Conservation (phyloP, 2,797 vertebrate species). For the Onychomys arenicola region DNA sequence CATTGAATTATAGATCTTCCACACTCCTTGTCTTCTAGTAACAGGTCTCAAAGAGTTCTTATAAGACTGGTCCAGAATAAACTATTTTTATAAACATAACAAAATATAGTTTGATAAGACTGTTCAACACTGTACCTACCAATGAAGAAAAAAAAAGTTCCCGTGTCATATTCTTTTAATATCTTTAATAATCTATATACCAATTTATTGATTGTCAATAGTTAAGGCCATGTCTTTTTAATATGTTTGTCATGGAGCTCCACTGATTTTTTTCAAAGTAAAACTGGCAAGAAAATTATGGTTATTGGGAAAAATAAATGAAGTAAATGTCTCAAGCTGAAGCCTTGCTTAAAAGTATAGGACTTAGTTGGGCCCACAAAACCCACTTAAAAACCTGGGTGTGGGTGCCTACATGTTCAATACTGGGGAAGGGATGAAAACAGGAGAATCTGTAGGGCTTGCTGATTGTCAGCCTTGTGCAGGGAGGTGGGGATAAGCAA, state of each 20-base stretch:
- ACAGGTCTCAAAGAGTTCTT: not conserved
- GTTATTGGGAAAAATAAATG: conserved; percentile 37
- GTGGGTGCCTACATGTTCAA: not conserved
- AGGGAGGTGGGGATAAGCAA: not conserved
- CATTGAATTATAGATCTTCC: not conserved
- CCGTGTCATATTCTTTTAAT: not conserved
- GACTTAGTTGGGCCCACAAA: not conserved
- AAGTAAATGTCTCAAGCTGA: not conserved
- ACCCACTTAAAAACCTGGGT: not conserved
- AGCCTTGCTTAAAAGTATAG: not conserved
- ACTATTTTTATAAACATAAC: not conserved
- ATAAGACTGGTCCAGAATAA: not conserved
- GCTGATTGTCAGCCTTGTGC: not conserved
- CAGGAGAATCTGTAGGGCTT: not conserved
- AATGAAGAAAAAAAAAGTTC: not conserved
- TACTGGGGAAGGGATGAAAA: not conserved
- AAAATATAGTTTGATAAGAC: not conserved
- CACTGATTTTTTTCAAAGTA: conserved; percentile 21
- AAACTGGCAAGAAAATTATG: not conserved
- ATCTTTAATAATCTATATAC: not conserved
- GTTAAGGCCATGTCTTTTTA: not conserved
- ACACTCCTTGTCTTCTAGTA: conserved; percentile 1
- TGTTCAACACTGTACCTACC: not conserved
- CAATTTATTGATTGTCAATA: not conserved
- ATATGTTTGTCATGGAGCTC: not conserved